phyloP scores from a whole-genome alignment of 2,888 invertebrate species.

The Eubasilissa splendida region DNA sequence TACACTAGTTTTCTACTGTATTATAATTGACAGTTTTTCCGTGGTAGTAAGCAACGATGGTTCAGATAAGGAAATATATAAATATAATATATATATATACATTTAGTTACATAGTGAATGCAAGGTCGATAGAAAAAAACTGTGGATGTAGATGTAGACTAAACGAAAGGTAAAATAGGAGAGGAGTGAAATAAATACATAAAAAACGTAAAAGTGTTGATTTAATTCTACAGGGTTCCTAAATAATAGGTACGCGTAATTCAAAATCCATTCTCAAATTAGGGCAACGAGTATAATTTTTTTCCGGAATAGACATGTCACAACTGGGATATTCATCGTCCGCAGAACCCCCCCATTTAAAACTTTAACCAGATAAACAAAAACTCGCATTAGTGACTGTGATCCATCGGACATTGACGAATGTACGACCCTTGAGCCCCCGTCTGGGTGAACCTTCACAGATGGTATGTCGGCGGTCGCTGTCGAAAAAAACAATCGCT shows the following conservation, averaged over 20 bases:
- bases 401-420: constrained; percentile 42
- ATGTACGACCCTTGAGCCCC: constrained; percentile 40
- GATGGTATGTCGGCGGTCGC: constrained; percentile 30
- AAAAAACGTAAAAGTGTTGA: no score
- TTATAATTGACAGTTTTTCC: no score
- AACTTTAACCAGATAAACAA: constrained; percentile 48
- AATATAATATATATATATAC: no score
- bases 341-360: constrained; percentile 19
- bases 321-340: constrained; percentile 35
- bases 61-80: no score
- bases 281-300: background rate
- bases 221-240: no score
- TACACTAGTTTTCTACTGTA: no score
- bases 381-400: constrained; percentile 47
- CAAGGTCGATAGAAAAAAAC: no score
- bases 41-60: no score
- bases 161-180: no score
- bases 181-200: no score
- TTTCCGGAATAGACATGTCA: constrained; percentile 42
- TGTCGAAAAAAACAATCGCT: constrained; percentile 39
- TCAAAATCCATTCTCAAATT: constrained; percentile 24
- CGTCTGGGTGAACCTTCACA: constrained; percentile 14
- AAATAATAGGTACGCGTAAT: background rate
- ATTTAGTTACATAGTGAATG: no score
- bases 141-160: no score